Evolutionary conservation across 2,797 vertebrate genomes (phyloP).

Genomic region (Propithecus perrieri): DNA sequence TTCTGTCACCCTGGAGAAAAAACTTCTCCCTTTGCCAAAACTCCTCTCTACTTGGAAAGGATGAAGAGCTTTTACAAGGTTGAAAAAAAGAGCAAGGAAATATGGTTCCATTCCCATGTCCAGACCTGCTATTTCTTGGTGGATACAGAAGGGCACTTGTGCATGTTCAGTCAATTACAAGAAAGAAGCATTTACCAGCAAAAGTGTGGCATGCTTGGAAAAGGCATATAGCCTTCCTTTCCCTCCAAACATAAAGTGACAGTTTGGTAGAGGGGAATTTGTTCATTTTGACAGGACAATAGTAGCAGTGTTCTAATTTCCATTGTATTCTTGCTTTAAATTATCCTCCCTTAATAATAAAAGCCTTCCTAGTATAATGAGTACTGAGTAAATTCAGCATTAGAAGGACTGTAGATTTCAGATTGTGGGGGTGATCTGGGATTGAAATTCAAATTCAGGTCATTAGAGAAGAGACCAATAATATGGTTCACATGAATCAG

Average conservation of each 20-base stretch:
- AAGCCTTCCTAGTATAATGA: not conserved
- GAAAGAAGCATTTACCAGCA: conserved; percentile 65
- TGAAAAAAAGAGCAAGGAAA: conserved; percentile 59
- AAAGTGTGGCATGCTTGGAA: conserved; percentile 59
- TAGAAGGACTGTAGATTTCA: conserved; percentile 43
- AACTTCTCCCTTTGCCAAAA: conserved; percentile 48
- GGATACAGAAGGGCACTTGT: conserved; percentile 22
- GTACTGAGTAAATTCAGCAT: not conserved
- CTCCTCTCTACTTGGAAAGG: conserved; percentile 68
- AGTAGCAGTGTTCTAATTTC: conserved; percentile 15
- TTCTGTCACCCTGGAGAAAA: conserved; percentile 63
- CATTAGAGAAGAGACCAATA: not conserved
- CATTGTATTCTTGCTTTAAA: conserved; percentile 53
- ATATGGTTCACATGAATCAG: not conserved
- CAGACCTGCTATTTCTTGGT: conserved; percentile 61
- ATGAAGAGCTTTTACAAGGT: conserved; percentile 65
- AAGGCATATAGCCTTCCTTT: conserved; percentile 24
- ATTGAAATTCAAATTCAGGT: conserved; percentile 50
- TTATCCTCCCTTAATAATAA: not conserved
- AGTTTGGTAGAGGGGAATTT: not conserved
- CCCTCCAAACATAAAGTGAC: conserved; percentile 19
- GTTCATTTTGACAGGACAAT: conserved; percentile 35
- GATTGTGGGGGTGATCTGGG: not conserved
- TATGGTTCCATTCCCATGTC: conserved; percentile 61
- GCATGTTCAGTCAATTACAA: conserved; percentile 24